phyloP scores from a whole-genome alignment of 37 sponge, comb jelly and placozoan species.

The Chondrosia reniformis region DNA sequence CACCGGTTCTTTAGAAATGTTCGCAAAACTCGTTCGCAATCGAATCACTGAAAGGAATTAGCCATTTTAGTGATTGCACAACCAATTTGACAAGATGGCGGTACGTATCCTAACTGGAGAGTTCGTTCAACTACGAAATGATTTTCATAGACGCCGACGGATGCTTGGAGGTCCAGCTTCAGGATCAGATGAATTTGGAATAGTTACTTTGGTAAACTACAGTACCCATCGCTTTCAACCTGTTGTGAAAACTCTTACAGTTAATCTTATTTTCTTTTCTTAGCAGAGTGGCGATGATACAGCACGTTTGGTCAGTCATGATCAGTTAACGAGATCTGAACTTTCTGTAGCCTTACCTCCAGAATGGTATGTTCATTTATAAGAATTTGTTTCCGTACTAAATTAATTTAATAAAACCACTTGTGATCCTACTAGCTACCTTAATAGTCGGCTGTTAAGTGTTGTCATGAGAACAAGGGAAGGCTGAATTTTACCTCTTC shows the following conservation, averaged over 20 bases:
- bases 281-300: not conserved
- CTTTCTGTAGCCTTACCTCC: not conserved
- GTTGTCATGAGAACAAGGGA: too few relatives aligned
- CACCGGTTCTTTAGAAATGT: too few relatives aligned
- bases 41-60: too few relatives aligned
- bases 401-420: not conserved
- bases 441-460: not conserved
- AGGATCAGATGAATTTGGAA: not conserved
- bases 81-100: constrained; percentile 4
- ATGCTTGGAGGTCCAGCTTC: not conserved
- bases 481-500: too few relatives aligned
- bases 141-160: not conserved
- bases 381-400: not conserved
- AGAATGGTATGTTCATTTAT: not conserved
- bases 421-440: not conserved
- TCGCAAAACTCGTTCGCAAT: too few relatives aligned
- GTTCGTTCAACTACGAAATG: not conserved
- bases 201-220: not conserved
- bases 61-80: too few relatives aligned
- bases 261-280: not conserved
- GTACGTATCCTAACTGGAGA: not conserved
- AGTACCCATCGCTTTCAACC: not conserved
- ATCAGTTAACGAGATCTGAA: not conserved
- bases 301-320: not conserved
- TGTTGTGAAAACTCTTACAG: not conserved